Evolutionary conservation across 2,888 invertebrate genomes (phyloP).

Genomic region (Oligia latruncula): DNA sequence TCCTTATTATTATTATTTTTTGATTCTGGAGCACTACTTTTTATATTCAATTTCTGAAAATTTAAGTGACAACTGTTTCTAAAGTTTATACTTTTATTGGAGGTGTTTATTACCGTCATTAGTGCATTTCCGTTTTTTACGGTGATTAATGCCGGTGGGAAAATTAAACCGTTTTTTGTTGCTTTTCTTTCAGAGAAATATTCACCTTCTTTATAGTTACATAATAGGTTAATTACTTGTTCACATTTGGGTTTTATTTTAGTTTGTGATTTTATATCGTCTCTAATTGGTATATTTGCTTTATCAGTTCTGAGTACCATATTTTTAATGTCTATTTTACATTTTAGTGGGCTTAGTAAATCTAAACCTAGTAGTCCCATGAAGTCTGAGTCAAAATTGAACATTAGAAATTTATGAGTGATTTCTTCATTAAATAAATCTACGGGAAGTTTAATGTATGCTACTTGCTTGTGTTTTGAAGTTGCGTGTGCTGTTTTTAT

Average conservation of each 20-base stretch:
- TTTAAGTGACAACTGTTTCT: slow-evolving; percentile 43
- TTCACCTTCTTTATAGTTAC: slow-evolving; percentile 56
- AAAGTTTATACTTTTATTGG: slow-evolving; percentile 33
- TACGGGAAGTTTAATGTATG: slow-evolving; percentile 42
- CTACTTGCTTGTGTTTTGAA: slow-evolving; percentile 66
- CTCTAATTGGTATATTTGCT: slow-evolving; percentile 49
- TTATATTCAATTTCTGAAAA: slow-evolving; percentile 3
- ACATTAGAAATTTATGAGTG: slow-evolving; percentile 65
- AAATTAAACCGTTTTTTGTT: slow-evolving; percentile 47
- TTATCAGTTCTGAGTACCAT: slow-evolving; percentile 51
- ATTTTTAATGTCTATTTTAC: slow-evolving; percentile 66
- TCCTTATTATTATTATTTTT: too few species aligned
- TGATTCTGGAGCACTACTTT: background rate
- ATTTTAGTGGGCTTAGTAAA: slow-evolving; percentile 43
- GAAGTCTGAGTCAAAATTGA: slow-evolving; percentile 65
- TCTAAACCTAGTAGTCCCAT: slow-evolving; percentile 65
- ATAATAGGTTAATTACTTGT: slow-evolving; percentile 55
- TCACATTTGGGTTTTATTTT: slow-evolving; percentile 51
- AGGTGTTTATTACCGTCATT: slow-evolving; percentile 9
- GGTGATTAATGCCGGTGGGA: slow-evolving; percentile 49
- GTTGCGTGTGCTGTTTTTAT: slow-evolving; percentile 78
- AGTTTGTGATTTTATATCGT: slow-evolving; percentile 53
- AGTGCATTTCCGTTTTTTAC: slow-evolving; percentile 49
- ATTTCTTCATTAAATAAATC: slow-evolving; percentile 56
- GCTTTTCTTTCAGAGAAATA: slow-evolving; percentile 37